Percentiles rank a stretch among this genome's conserved stretches.
Evolutionary conservation across 2,113 vertebrate species (phyloP).

Genomic region (Saimiri boliviensis): DNA sequence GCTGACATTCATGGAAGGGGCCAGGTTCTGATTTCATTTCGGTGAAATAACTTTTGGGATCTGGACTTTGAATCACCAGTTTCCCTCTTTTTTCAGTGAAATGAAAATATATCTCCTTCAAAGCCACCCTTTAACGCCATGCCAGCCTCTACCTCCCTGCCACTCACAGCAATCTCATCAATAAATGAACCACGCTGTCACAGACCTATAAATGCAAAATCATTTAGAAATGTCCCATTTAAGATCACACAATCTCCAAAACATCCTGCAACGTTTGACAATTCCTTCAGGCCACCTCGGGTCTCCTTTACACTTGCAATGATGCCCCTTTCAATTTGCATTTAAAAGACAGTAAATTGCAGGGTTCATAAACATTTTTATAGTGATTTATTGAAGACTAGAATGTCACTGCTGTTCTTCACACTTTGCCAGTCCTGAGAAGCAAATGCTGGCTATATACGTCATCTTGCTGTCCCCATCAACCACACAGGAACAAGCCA

Average conservation of each 20-base stretch:
- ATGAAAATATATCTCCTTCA: slow-evolving; percentile 54
- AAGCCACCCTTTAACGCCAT: not conserved
- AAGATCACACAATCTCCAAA: slow-evolving; percentile 79
- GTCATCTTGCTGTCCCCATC: slow-evolving; percentile 82
- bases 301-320: slow-evolving; percentile 83
- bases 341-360: slow-evolving; percentile 90
- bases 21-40: not conserved
- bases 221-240: slow-evolving; percentile 77
- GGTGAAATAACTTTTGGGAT: not conserved
- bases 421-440: slow-evolving; percentile 88
- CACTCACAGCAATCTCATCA: slow-evolving; percentile 71
- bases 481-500: slow-evolving; percentile 79
- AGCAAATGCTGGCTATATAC: slow-evolving; percentile 79
- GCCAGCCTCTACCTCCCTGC: slow-evolving; percentile 65
- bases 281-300: slow-evolving; percentile 81
- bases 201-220: slow-evolving; percentile 77
- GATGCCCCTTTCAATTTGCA: slow-evolving; percentile 87
- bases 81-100: slow-evolving; percentile 35
- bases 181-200: slow-evolving; percentile 80
- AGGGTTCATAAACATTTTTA: slow-evolving; percentile 91
- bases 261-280: slow-evolving; percentile 70
- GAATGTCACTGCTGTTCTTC: slow-evolving; percentile 87
- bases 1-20: not conserved
- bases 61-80: not conserved
- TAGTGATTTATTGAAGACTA: slow-evolving; percentile 88